phyloP scores from a whole-genome alignment of 2,888 invertebrate genomes.

The Cerastoderma edule region DNA sequence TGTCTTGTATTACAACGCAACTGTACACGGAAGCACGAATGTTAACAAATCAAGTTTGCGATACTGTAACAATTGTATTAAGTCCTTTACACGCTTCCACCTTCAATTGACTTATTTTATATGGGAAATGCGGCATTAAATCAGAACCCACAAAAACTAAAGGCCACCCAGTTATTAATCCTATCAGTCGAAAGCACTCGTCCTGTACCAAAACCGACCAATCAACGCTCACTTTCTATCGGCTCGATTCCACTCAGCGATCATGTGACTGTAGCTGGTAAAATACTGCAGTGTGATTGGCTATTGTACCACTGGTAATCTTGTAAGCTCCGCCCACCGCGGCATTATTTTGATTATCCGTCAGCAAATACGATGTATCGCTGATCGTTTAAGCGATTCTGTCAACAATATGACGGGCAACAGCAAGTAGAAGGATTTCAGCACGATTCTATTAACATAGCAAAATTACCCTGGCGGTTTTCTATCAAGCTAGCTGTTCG shows the following conservation, averaged over 20 bases:
- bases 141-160: conserved; percentile 21
- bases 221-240: neutral
- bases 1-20: neutral
- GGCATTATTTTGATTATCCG: conserved; percentile 9
- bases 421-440: conserved; percentile 19
- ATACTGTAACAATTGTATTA: conserved; percentile 26
- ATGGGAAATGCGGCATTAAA: conserved; percentile 18
- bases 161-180: conserved; percentile 24
- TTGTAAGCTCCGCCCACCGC: conserved; percentile 1
- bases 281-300: conserved; percentile 3
- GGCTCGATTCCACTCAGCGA: neutral
- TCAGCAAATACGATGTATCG: conserved; percentile 16
- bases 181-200: conserved; percentile 4
- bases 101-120: conserved; percentile 25
- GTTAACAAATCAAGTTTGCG: conserved; percentile 21
- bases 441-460: conserved; percentile 21
- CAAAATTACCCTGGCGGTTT: conserved; percentile 9
- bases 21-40: neutral
- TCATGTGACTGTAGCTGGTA: conserved; percentile 2
- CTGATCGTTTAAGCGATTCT: conserved; percentile 25
- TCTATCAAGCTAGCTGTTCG: neutral
- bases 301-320: neutral
- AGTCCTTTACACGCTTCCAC: conserved; percentile 11
- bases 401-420: conserved; percentile 18
- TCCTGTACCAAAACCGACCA: neutral